These are phyloP conservation scores for Patella vulgata DNA, from an alignment of 1,140 invertebrate genomes.

Conservation along the genomic window DNA sequence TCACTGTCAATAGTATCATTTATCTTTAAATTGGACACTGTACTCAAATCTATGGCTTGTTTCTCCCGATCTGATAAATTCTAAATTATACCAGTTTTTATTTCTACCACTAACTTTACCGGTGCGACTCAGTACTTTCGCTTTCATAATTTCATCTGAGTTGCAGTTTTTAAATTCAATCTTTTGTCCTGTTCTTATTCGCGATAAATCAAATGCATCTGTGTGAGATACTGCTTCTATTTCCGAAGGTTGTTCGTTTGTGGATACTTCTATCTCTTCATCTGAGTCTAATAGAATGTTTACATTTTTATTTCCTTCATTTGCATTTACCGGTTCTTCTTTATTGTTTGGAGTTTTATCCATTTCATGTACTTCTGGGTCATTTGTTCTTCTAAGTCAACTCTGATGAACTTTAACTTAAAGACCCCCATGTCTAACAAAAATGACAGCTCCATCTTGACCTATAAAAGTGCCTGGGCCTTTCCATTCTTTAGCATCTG, in stretches of 20 bases:
- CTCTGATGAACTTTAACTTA: too few species aligned
- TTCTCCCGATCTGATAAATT: neutral
- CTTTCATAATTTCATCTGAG: neutral
- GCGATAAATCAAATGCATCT: neutral
- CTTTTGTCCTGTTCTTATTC: conserved; percentile 16
- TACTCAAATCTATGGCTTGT: conserved; percentile 15
- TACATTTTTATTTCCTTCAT: conserved; percentile 6
- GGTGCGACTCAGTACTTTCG: conserved; percentile 19
- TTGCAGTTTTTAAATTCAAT: conserved; percentile 5
- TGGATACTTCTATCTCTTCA: neutral
- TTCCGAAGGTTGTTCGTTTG: neutral
- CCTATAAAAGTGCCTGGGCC: conserved; percentile 1
- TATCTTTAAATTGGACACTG: conserved; percentile 13
- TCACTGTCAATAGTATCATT: neutral
- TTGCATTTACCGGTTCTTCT: neutral
- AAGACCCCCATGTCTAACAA: conserved; percentile 9
- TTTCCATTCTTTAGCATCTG: neutral
- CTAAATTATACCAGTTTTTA: conserved; percentile 14
- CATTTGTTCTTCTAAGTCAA: too few species aligned
- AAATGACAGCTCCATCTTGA: conserved; percentile 4
- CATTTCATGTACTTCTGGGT: neutral
- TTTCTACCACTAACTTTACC: conserved; percentile 26
- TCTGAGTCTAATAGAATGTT: neutral
- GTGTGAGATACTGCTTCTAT: conserved; percentile 3
- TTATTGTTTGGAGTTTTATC: conserved; percentile 7